Evolutionary conservation across 2,888 invertebrate species (phyloP).

Genomic region (Orchesellides sinensis): DNA sequence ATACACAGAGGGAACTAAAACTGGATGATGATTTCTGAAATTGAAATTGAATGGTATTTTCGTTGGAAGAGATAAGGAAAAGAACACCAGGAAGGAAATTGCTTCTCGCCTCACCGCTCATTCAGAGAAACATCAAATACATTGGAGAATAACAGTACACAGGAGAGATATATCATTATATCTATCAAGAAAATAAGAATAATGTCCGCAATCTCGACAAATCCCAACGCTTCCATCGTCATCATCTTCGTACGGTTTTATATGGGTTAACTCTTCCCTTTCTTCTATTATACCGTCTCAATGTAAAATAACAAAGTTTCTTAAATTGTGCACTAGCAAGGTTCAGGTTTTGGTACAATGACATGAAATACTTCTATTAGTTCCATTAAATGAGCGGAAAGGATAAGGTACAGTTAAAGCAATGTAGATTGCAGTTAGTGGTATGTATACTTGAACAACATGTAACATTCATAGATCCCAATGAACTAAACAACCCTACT

Average conservation of each 20-base stretch:
- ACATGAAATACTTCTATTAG: too few relatives aligned
- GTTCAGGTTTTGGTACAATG: background rate
- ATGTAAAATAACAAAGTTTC: constrained; percentile 7
- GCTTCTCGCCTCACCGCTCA: constrained; percentile 36
- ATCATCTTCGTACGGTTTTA: background rate
- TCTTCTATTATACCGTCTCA: background rate
- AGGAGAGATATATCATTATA: constrained; percentile 49
- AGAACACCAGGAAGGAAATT: constrained; percentile 41
- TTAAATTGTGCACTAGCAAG: background rate
- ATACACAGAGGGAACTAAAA: background rate
- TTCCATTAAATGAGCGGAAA: too few relatives aligned
- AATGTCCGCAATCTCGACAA: constrained; percentile 45
- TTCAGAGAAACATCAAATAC: constrained; percentile 18
- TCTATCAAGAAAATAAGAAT: constrained; percentile 45
- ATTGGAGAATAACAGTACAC: constrained; percentile 30
- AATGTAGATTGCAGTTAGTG: background rate
- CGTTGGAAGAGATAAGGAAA: constrained; percentile 2
- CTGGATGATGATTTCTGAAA: constrained; percentile 56
- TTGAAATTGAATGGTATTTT: constrained; percentile 61
- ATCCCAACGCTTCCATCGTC: constrained; percentile 6
- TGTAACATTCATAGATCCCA: background rate
- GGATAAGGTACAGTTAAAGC: background rate
- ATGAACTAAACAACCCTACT: too few relatives aligned
- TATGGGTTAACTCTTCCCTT: background rate
- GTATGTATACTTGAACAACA: background rate